Evolutionary conservation across 1,140 invertebrate species (phyloP).

Genomic region (Aphelenchoides fujianensis): DNA sequence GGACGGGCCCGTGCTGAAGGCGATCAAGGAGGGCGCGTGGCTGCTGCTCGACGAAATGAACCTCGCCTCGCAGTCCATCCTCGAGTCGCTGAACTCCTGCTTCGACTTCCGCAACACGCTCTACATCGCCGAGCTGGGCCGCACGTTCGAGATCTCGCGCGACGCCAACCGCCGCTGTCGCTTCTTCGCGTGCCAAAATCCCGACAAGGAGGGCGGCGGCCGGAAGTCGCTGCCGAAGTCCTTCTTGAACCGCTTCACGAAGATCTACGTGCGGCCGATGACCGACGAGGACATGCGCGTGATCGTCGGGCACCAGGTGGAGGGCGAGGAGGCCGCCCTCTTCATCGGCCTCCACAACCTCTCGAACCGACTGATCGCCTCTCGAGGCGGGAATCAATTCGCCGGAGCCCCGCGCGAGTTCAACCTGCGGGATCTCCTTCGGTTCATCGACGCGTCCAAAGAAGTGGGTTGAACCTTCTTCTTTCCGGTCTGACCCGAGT

Average conservation of each 20-base stretch:
- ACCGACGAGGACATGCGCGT: slow-evolving; percentile 72
- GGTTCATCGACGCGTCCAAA: slow-evolving; percentile 70
- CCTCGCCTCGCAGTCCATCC: slow-evolving; percentile 91
- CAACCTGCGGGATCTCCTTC: slow-evolving; percentile 87
- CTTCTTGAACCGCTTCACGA: slow-evolving; percentile 92
- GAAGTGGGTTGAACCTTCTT: slow-evolving; percentile 20
- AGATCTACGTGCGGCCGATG: slow-evolving; percentile 80
- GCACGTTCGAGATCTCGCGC: slow-evolving; percentile 73
- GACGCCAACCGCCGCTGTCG: slow-evolving; percentile 68
- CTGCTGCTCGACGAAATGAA: slow-evolving; percentile 97
- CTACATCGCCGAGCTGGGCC: slow-evolving; percentile 87
- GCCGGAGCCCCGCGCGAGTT: slow-evolving; percentile 75
- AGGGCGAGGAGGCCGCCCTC: background rate
- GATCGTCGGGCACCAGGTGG: background rate
- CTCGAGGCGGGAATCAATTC: background rate
- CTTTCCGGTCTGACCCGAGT: slow-evolving; percentile 9
- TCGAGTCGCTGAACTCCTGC: slow-evolving; percentile 96
- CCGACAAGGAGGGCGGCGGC: slow-evolving; percentile 88
- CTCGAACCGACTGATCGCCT: slow-evolving; percentile 1
- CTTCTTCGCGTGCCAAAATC: slow-evolving; percentile 97
- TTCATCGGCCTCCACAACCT: slow-evolving; percentile 8
- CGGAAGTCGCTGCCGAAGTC: slow-evolving; percentile 90
- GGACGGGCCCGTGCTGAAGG: slow-evolving; percentile 88
- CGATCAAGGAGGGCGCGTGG: slow-evolving; percentile 88
- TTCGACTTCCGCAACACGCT: slow-evolving; percentile 94